Percentiles rank a stretch among this genome's conserved stretches.
These are phyloP conservation scores for Solenopsis fugax DNA, from an alignment of 1,140 invertebrate species.

Conservation along the genomic window DNA sequence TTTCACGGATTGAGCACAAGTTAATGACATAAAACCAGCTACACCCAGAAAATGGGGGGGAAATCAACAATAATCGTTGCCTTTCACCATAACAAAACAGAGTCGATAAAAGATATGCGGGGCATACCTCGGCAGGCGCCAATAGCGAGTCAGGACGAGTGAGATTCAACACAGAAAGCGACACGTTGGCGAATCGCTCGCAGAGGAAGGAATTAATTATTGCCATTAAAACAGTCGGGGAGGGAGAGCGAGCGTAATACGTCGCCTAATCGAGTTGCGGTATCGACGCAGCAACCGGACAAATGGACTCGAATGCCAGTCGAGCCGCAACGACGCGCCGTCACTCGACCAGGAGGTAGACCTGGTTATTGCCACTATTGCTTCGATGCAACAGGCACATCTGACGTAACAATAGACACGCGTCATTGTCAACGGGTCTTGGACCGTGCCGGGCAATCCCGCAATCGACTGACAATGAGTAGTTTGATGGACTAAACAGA, in stretches of 20 bases:
- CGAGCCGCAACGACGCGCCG: constrained; percentile 8
- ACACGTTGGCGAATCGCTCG: not conserved
- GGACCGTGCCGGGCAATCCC: constrained; percentile 39
- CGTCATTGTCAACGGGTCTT: constrained; percentile 69
- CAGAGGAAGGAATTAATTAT: constrained; percentile 28
- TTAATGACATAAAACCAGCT: constrained; percentile 15
- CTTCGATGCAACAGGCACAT: constrained; percentile 65
- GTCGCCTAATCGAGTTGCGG: constrained; percentile 44
- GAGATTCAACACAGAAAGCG: not conserved
- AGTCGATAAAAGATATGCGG: constrained; percentile 10
- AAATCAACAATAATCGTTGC: constrained; percentile 29
- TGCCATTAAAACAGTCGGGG: not conserved
- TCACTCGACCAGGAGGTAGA: not conserved
- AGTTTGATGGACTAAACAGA: not conserved
- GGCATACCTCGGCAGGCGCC: not conserved
- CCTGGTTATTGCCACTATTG: constrained; percentile 28
- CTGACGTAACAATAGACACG: constrained; percentile 56
- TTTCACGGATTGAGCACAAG: constrained; percentile 11
- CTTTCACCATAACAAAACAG: constrained; percentile 31
- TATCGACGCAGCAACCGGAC: constrained; percentile 12
- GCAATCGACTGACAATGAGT: constrained; percentile 49
- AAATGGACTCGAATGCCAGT: constrained; percentile 40
- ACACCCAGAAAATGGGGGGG: constrained; percentile 11
- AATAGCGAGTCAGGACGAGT: not conserved
- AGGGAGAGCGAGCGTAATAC: not conserved